These are phyloP conservation scores for Mythimna loreyi DNA, from an alignment of 2,888 invertebrate genomes.

Conservation along the genomic window DNA sequence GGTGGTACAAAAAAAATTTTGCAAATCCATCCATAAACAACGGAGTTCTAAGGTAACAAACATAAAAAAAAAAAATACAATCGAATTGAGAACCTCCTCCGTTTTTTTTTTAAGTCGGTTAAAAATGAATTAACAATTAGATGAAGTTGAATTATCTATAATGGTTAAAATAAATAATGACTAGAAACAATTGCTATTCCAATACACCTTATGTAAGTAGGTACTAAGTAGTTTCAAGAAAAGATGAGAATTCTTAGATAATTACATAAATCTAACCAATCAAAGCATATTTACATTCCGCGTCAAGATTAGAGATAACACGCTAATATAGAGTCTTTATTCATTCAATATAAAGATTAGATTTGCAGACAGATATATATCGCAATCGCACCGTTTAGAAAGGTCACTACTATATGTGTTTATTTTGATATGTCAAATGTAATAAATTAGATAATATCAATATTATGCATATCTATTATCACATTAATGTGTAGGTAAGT, in stretches of 20 bases:
- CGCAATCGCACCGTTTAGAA: conserved; percentile 18
- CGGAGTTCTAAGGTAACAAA: no score
- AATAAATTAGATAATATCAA: conserved; percentile 24
- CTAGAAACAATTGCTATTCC: not conserved
- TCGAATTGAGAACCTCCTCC: no score
- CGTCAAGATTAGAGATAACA: conserved; percentile 4
- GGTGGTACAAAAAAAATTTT: no score
- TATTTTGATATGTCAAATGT: conserved; percentile 10
- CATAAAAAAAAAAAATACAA: no score
- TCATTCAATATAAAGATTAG: conserved; percentile 33
- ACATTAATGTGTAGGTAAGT: not conserved
- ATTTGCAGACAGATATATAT: conserved; percentile 41
- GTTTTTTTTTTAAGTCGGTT: no score
- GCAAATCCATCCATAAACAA: no score
- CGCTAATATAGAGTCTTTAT: conserved; percentile 11
- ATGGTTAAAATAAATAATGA: no score
- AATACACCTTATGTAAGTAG: no score
- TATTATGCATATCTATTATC: not conserved
- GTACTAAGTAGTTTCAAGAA: fast-evolving
- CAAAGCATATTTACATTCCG: conserved; percentile 4
- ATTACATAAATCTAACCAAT: not conserved
- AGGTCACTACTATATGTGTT: conserved; percentile 25
- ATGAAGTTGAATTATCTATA: no score
- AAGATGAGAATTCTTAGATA: not conserved
- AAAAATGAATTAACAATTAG: no score